These are phyloP conservation scores for Lochmaea capreae DNA, from an alignment of 2,888 invertebrate species.

Conservation along the genomic window DNA sequence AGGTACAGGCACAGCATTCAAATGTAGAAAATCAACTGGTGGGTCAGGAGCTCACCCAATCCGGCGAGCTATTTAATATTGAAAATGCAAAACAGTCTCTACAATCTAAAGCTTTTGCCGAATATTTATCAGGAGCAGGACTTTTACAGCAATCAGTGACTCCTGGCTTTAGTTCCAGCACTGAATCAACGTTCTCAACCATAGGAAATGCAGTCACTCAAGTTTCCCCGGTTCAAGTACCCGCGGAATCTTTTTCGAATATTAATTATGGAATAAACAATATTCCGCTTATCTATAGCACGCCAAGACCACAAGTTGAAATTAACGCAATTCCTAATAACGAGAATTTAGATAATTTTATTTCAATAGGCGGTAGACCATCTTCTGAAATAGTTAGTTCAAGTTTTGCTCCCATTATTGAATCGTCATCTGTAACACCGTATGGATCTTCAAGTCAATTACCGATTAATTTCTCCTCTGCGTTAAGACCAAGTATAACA, in stretches of 20 bases:
- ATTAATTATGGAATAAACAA: neutral
- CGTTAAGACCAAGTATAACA: neutral
- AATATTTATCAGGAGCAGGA: neutral
- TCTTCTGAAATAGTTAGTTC: neutral
- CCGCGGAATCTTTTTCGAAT: neutral
- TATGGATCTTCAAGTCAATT: neutral
- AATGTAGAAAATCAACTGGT: neutral
- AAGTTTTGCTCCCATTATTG: neutral
- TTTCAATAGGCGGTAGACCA: neutral
- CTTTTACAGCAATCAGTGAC: neutral
- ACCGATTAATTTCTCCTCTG: neutral
- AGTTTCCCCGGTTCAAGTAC: neutral
- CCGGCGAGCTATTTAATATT: neutral
- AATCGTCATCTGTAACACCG: neutral
- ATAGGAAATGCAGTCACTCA: neutral
- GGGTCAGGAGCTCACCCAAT: neutral
- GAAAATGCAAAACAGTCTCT: neutral
- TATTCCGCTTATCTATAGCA: neutral
- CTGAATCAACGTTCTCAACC: neutral
- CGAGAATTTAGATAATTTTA: neutral
- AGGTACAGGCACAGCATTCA: neutral
- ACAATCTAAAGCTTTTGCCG: neutral
- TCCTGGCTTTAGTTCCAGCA: neutral
- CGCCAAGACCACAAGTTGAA: slow-evolving; percentile 9
- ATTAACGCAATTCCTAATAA: slow-evolving; percentile 6